Base-by-base conservation (phyloP, 2,113 vertebrate species). In the Nipponia nippon region DNA sequence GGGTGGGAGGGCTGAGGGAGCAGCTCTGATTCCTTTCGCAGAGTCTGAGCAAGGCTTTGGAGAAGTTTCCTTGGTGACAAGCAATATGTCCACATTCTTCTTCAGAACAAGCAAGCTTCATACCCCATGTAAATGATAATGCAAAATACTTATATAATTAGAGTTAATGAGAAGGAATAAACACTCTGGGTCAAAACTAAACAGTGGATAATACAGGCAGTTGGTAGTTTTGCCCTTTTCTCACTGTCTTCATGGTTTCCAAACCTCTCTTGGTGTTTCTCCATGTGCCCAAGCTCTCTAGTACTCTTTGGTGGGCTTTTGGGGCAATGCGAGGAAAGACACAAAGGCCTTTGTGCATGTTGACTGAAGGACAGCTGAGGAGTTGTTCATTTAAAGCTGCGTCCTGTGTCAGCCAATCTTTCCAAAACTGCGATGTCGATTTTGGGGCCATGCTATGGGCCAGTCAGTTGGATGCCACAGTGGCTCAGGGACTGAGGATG, bases 381-480 rank as follows among this genome's bases (percentile, higher is more conserved):
- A 86, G 7, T 11, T 56, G 32, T 20, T 56, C 8, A 14, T 47
- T 50, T 65, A 38, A 72, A 59, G 9, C 1, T 52, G 26, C 58
- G 13, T 42, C 27, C 14, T 79, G 11, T 65, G 7, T 49, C 55
- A 85, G 16, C 9, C 42, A 78, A 15, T 47, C 34, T 73, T 89
- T 62, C 30, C 30, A 79, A 50, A 82, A 79, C 11, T 20, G 11
- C 21, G 7, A 23, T 38, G 42, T n/a, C 10, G 14, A 4, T 32
- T 86, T 44, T 52, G 38, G 27, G 40, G 20, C 18, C 25, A 4
- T 21, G 4, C 40, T n/a, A 10, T 12, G 15, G 50, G 30, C 30
- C 0, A 2, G 16, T n/a, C 16, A n/a, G 15, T 11, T 82, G 34
- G 6, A 36, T 3, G 2, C 8, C 81, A 25, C 12, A 42, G 1